Evolutionary conservation across 2,113 vertebrate species (phyloP).

Genomic region (Cricetomys ansorgei): DNA sequence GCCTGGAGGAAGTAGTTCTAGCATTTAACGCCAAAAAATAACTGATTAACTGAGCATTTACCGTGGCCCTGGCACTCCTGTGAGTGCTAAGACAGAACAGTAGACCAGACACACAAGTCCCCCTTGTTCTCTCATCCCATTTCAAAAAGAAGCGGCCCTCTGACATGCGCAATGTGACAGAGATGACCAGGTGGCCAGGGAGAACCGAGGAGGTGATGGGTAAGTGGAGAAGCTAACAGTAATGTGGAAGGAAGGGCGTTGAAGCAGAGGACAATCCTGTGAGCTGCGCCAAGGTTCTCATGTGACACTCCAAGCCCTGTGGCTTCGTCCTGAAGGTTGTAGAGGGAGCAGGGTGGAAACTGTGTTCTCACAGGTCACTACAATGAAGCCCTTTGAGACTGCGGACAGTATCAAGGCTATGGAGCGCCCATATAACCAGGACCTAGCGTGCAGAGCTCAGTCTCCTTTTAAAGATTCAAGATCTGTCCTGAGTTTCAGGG

Average conservation of each 20-base stretch:
- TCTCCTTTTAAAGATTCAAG: background rate
- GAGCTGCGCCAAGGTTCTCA: background rate
- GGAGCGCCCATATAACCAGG: background rate
- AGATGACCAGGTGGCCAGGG: background rate
- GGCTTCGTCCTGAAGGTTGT: background rate
- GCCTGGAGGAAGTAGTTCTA: background rate
- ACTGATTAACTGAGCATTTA: background rate
- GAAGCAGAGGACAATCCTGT: background rate
- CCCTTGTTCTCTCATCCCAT: background rate
- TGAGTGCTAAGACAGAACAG: background rate
- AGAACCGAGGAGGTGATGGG: background rate
- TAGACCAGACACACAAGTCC: background rate
- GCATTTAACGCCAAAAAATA: background rate
- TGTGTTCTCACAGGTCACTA: fast-evolving
- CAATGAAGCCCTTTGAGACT: background rate
- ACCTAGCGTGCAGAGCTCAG: background rate
- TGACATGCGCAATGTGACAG: background rate
- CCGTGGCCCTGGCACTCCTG: background rate
- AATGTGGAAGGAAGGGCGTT: background rate
- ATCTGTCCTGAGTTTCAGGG: background rate
- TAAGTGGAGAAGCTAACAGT: background rate
- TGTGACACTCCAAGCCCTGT: background rate
- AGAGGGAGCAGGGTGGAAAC: too few species aligned
- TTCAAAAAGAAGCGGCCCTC: background rate
- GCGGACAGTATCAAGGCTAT: background rate